Base-by-base conservation (phyloP, 2,113 vertebrate species). In the Cepphus grylle region DNA sequence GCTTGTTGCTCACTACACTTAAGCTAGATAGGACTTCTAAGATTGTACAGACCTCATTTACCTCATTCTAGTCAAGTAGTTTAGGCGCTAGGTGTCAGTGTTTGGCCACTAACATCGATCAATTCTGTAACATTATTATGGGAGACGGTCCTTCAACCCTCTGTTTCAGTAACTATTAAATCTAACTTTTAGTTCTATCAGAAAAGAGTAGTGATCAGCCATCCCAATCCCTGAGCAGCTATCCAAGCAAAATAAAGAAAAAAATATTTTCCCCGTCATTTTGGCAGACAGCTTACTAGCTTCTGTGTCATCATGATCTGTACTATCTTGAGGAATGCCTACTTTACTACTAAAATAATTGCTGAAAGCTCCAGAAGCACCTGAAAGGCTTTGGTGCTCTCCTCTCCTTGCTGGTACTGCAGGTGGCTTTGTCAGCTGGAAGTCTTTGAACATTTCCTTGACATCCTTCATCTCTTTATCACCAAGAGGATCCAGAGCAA, bases 371-470 rank as follows among this genome's bases (percentile, higher is more conserved):
- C 95, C 97, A 4, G 74, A 98, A 81, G 95, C 66, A 87, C 93
- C 97, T 65, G 95, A 21, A 27, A 89, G 32, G 70, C 65, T 96
- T 61, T 98, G 96, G 67, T 97, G 97, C 43, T 99, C 99, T 76
- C 98, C 98, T 97, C 98, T 99, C 93, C 99, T 98, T 0, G 99
- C 98, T 12, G 99, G 99, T 42, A 99, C 98, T 36, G 98, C 98
- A 14, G 99, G 99, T 15, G 98, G 99, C 58, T 99, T 99, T 86
- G 98, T 98, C 45, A 99, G 87, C 77, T 99, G 99, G 96, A 99
- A 99, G 95, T 99, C 98, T 97, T 99, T 99, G 96, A 99, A 99
- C 99, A 99, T 99, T 86, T 99, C 99, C 93, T 99, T 99, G 52
- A 99, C 97, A 36, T 98, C 98, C 87, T 99, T 99, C 95, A 98